Conservation (phyloP, 2,888 invertebrate genomes). For the Limnephilus rhombicus region DNA sequence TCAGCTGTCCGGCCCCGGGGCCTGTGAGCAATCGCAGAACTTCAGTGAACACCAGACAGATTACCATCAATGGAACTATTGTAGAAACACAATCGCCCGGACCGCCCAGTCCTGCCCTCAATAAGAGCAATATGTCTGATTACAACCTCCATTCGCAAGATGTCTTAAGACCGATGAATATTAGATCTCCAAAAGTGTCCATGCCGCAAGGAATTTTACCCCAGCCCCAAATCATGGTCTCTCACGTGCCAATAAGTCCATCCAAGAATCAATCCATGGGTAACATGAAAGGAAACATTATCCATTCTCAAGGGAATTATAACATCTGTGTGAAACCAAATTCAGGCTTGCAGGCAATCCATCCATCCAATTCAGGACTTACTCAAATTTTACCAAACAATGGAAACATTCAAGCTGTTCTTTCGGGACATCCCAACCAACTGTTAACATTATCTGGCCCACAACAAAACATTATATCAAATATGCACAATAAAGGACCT, state of each 20-base stretch:
- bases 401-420: constrained; percentile 75
- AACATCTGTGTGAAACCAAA: constrained; percentile 76
- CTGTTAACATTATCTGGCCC: constrained; percentile 75
- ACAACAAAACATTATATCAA: constrained; percentile 71
- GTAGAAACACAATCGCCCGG: constrained; percentile 78
- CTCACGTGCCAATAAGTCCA: constrained; percentile 74
- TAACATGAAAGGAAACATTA: constrained; percentile 71
- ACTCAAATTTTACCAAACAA: constrained; percentile 74
- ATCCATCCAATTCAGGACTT: constrained; percentile 73
- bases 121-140: constrained; percentile 69
- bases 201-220: constrained; percentile 73
- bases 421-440: constrained; percentile 77
- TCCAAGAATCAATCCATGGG: constrained; percentile 74
- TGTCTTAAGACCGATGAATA: constrained; percentile 30
- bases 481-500: constrained; percentile 76
- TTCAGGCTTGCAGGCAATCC: constrained; percentile 74
- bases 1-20: constrained; percentile 75
- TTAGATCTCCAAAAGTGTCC: constrained; percentile 51
- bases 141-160: constrained; percentile 67
- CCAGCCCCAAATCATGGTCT: constrained; percentile 77
- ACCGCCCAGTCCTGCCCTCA: constrained; percentile 67
- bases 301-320: constrained; percentile 68
- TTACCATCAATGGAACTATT: constrained; percentile 77
- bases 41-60: constrained; percentile 77
- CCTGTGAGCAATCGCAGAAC: constrained; percentile 75